Conservation (phyloP, 2,888 invertebrate genomes). For the Synergus umbraculus region DNA sequence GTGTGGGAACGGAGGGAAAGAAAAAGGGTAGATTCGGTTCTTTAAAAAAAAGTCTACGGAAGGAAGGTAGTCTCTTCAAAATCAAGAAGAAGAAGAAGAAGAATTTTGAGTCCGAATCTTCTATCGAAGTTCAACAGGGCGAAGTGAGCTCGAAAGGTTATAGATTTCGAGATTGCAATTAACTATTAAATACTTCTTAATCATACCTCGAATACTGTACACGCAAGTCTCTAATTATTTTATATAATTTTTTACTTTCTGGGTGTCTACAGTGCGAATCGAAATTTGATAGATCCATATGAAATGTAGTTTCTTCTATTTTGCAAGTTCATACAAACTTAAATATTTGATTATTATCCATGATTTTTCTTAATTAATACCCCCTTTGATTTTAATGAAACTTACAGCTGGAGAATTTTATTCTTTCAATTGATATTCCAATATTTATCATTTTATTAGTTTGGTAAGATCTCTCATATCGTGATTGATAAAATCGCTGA, state of each 20-base stretch:
- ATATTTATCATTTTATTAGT: too few relatives aligned
- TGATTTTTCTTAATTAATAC: too few relatives aligned
- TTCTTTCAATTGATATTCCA: too few relatives aligned
- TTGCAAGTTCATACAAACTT: too few relatives aligned
- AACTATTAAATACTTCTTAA: background rate
- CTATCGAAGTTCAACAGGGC: slow-evolving; percentile 53
- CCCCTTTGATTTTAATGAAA: too few relatives aligned
- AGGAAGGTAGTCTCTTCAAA: slow-evolving; percentile 68
- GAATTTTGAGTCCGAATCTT: slow-evolving; percentile 54
- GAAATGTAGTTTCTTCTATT: too few relatives aligned
- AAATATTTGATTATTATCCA: too few relatives aligned
- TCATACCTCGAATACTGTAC: too few relatives aligned
- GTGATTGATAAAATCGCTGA: too few relatives aligned
- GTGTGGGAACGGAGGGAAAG: slow-evolving; percentile 52
- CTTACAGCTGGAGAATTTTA: too few relatives aligned
- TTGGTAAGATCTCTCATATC: too few relatives aligned
- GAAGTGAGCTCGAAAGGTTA: slow-evolving; percentile 57
- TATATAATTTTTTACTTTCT: background rate
- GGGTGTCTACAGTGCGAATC: background rate
- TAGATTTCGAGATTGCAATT: background rate
- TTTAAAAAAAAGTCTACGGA: slow-evolving; percentile 67
- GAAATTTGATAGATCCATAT: too few relatives aligned
- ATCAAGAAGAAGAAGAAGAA: slow-evolving; percentile 63
- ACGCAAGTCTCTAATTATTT: background rate
- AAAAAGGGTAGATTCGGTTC: slow-evolving; percentile 66